Base-by-base conservation (phyloP, 2,888 invertebrate genomes). In the Oxyscelio sp. region DNA sequence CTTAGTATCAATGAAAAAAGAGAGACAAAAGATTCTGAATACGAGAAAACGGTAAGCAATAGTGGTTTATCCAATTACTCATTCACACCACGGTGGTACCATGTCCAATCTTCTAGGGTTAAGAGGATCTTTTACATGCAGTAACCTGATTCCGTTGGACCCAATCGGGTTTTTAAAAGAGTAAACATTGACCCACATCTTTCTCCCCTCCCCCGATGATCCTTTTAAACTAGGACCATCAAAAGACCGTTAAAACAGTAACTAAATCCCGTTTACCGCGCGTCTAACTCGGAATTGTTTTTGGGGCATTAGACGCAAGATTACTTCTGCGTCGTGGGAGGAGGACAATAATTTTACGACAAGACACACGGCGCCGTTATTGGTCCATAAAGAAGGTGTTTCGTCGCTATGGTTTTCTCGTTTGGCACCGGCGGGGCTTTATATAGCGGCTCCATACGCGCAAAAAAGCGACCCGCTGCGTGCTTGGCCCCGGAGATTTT, bases 271-370 rank as follows among this genome's bases (percentile, higher is more conserved):
- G 34, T 6, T 27, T 27, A 27, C 27, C 52, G 52, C 54, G 52
- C 63, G 61, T 61, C 50, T 54, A 61, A 31, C 17, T 17, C 58
- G 65, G 48, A 43, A 73, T 80, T 58, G 73, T 80, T 61, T 78
- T 78, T 52, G n/a, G 68, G 43, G 34, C 52, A 59, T 61, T 50
- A 59, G 61, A 61, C 50, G 63, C 19, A 19, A 56, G 70, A 70
- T 70, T 68, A 59, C 78, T 43, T 66, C 15, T 48, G 78, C 78
- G 71, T 27, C 21, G 61, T 50, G 52, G 56, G 73, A 83, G 77
- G 65, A 85, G 84, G 87, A 91, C 89, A 91, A 93, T 92, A 92
- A 93, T 93, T 93, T 91, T 89, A 88, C 89, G 89, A 90, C 92
- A 91, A 90, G 90, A 92, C 90, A 87, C 92, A 87, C 87, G 87